Percentiles rank a stretch among this genome's conserved stretches.
Conservation (phyloP, 2,888 invertebrate genomes). For the Nephrotoma appendiculata region DNA sequence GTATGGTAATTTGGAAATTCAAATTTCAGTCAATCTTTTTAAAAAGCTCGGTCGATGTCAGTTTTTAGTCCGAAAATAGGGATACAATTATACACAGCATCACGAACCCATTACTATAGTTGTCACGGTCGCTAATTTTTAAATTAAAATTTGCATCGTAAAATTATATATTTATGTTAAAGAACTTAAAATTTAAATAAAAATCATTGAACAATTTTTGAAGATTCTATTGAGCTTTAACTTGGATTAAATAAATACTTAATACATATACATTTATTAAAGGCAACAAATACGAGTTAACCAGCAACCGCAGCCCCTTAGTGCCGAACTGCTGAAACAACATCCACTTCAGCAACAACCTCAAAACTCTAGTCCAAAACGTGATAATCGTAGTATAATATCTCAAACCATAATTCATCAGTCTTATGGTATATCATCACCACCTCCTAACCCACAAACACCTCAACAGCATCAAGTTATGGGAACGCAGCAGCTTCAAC, state of each 20-base stretch:
- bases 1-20: too few species aligned
- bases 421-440: conserved; percentile 23
- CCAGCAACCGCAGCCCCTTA: conserved; percentile 15
- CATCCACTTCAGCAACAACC: conserved; percentile 13
- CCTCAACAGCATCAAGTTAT: conserved; percentile 38
- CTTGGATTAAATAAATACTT: background rate
- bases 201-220: too few species aligned
- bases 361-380: conserved; percentile 14
- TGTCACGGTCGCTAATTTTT: too few species aligned
- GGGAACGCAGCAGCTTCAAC: conserved; percentile 36
- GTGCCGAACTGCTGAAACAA: conserved; percentile 26
- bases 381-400: conserved; percentile 14
- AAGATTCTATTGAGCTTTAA: too few species aligned
- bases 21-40: too few species aligned
- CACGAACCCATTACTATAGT: too few species aligned
- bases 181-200: too few species aligned
- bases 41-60: too few species aligned
- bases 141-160: too few species aligned
- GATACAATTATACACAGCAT: too few species aligned
- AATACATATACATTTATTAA: background rate
- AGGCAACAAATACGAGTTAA: conserved; percentile 10
- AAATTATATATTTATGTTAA: too few species aligned
- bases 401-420: conserved; percentile 29
- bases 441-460: background rate
- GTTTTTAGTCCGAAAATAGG: too few species aligned